Evolutionary conservation across 2,113 vertebrate genomes (phyloP).

Genomic region (Pica pica): DNA sequence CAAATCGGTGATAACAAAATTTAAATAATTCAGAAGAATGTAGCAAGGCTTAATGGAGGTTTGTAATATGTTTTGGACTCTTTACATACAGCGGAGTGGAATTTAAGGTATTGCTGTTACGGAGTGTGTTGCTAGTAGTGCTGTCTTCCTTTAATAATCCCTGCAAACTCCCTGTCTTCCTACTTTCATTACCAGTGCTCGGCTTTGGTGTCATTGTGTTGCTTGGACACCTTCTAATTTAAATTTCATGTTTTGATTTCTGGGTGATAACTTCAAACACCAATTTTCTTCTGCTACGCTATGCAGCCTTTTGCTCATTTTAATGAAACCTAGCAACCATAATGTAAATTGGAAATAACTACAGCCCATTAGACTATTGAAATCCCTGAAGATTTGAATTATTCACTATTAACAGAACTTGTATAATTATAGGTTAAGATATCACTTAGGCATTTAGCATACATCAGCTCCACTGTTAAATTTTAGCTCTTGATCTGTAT

Average conservation of each 20-base stretch:
- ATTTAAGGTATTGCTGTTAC: neutral
- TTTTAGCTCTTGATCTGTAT: constrained; percentile 65
- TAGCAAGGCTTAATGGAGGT: neutral
- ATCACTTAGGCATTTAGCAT: constrained; percentile 60
- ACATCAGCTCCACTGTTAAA: constrained; percentile 45
- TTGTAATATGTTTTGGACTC: neutral
- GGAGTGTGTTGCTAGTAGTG: neutral
- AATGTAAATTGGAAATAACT: constrained; percentile 56
- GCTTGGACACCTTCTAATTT: constrained; percentile 50
- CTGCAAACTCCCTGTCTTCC: neutral
- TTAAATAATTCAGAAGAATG: neutral
- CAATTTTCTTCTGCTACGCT: constrained; percentile 19
- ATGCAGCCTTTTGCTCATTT: constrained; percentile 30
- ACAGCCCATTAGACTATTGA: constrained; percentile 39
- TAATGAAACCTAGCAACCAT: constrained; percentile 59
- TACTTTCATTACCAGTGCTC: neutral
- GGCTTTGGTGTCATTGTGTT: neutral
- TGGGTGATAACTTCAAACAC: constrained; percentile 43
- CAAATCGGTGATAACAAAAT: constrained; percentile 16
- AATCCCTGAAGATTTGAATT: constrained; percentile 47
- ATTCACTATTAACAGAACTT: constrained; percentile 63
- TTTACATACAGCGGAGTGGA: neutral
- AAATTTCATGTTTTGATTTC: constrained; percentile 58
- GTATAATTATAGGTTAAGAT: constrained; percentile 67
- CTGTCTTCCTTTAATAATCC: neutral